A percentile compares a stretch with the other conserved stretches of the same genome.
These are phyloP conservation scores for Rhinoptilus africanus DNA, from an alignment of 2,113 vertebrate genomes.

Conservation along the genomic window DNA sequence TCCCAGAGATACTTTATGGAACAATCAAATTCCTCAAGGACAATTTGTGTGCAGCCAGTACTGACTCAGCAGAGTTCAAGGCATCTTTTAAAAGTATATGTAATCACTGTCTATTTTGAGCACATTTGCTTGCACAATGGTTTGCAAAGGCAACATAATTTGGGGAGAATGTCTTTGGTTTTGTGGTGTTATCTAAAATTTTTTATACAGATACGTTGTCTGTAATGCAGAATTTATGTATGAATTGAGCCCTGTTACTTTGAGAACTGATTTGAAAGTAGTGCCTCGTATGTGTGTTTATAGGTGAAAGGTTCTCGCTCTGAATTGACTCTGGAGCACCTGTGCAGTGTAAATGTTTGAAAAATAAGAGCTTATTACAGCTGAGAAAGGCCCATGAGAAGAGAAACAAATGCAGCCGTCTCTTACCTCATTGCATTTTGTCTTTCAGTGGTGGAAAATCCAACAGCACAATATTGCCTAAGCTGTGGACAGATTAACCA, in stretches of 20 bases:
- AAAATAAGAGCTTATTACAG: background rate
- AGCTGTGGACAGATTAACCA: background rate
- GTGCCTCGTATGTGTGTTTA: background rate
- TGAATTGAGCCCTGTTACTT: background rate
- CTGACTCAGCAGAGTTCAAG: background rate
- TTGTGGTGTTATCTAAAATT: background rate
- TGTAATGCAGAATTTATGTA: background rate
- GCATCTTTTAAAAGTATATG: background rate
- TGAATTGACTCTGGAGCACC: background rate
- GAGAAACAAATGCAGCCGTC: background rate
- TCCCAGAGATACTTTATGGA: background rate
- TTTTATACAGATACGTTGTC: rapidly evolving
- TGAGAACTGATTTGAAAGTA: background rate
- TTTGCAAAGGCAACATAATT: background rate
- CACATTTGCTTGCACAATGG: background rate
- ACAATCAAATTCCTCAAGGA: slow-evolving; percentile 11
- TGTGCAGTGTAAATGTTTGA: background rate
- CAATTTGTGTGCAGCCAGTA: background rate
- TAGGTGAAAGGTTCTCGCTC: background rate
- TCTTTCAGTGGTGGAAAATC: background rate
- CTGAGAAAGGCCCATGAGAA: background rate
- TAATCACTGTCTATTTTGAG: background rate
- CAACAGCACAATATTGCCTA: background rate
- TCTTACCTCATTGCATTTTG: background rate
- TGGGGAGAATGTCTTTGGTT: background rate